These are phyloP conservation scores for Silurus lanzhouensis DNA, from an alignment of 2,797 vertebrate species.

Conservation along the genomic window DNA sequence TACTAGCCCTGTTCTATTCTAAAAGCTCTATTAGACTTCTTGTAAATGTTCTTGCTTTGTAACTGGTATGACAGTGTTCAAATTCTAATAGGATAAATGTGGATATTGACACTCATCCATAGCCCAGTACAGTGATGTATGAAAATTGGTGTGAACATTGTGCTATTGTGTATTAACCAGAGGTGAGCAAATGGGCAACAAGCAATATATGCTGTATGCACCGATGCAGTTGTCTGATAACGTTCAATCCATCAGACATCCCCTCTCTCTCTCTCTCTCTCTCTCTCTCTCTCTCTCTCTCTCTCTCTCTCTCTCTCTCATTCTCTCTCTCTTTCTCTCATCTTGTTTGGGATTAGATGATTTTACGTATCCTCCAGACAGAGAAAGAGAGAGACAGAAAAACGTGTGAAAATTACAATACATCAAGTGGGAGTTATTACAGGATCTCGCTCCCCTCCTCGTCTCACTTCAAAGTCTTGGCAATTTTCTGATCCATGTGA, in stretches of 20 bases:
- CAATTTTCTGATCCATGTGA: constrained; percentile 97
- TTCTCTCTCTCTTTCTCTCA: constrained; percentile 44
- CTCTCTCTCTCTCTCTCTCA: constrained; percentile 47
- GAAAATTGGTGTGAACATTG: constrained; percentile 43
- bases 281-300: constrained; percentile 31
- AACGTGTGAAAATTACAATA: constrained; percentile 82
- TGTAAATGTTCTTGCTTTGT: constrained; percentile 18
- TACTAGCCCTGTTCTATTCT: constrained; percentile 5
- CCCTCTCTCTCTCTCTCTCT: constrained; percentile 33
- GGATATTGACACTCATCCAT: constrained; percentile 13
- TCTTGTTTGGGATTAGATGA: constrained; percentile 86
- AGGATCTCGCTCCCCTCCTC: constrained; percentile 59
- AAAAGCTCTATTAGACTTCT: constrained; percentile 27
- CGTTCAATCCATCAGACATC: constrained; percentile 49
- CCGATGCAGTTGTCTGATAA: constrained; percentile 53
- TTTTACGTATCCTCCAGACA: constrained; percentile 70
- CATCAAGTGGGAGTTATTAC: constrained; percentile 85
- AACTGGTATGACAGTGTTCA: constrained; percentile 30
- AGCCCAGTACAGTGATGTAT: constrained; percentile 38
- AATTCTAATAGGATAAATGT: constrained; percentile 30
- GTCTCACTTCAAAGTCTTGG: constrained; percentile 96
- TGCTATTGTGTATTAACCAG: constrained; percentile 51
- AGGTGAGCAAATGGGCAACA: constrained; percentile 54
- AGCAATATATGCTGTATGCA: constrained; percentile 51
- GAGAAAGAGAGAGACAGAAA: constrained; percentile 59